Evolutionary conservation across 2,113 vertebrate species (phyloP).

Genomic region (Nymphicus hollandicus): DNA sequence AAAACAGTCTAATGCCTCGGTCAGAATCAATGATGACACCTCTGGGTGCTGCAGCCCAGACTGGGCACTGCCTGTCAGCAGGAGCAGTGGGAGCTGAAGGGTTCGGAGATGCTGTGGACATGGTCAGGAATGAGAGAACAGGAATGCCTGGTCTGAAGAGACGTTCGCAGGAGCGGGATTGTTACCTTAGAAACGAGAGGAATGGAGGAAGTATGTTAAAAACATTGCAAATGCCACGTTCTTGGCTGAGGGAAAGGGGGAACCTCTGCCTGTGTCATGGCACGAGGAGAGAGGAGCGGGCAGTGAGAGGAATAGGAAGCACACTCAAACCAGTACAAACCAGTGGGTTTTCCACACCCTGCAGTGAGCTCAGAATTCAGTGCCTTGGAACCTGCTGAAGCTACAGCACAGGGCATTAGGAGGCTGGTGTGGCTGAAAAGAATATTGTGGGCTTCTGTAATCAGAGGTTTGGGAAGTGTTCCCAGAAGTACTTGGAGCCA

Average conservation of each 20-base stretch:
- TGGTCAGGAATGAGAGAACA: not conserved
- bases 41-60: fast-evolving
- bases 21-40: fast-evolving
- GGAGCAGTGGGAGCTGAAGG: not conserved
- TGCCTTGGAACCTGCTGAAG: not conserved
- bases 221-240: not conserved
- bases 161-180: not conserved
- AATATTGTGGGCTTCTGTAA: not conserved
- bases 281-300: not conserved
- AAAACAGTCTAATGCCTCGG: not conserved
- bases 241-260: not conserved
- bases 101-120: not conserved
- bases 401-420: not conserved
- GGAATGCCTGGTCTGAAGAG: not conserved
- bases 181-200: conserved; percentile 26
- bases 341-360: not conserved
- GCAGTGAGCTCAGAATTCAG: not conserved
- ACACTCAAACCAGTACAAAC: not conserved
- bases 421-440: not conserved
- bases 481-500: not conserved
- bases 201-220: not conserved
- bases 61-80: not conserved
- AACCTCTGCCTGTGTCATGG: not conserved
- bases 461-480: not conserved
- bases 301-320: not conserved